Percentiles rank a stretch among this genome's conserved stretches.
These are phyloP conservation scores for Megaptera novaeangliae DNA, from an alignment of 2,113 vertebrate genomes.

Conservation along the genomic window DNA sequence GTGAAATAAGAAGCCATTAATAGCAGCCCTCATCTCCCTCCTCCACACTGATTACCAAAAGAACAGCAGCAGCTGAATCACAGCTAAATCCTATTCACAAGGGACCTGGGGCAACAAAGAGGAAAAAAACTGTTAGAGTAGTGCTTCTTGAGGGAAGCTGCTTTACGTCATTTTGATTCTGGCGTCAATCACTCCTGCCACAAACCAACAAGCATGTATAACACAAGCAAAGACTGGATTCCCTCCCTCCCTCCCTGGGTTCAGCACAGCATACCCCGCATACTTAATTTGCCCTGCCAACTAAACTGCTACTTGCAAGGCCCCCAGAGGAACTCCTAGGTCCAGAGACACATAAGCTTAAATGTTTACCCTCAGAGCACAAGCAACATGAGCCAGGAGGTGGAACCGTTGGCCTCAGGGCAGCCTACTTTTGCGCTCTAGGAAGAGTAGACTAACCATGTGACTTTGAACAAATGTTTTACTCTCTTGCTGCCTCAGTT, in stretches of 20 bases:
- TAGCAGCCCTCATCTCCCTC: slow-evolving; percentile 54
- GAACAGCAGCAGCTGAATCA: slow-evolving; percentile 65
- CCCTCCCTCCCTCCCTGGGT: neutral
- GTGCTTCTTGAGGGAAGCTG: slow-evolving; percentile 40
- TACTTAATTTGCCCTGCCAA: slow-evolving; percentile 43
- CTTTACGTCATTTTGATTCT: slow-evolving; percentile 56
- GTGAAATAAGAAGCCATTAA: slow-evolving; percentile 62
- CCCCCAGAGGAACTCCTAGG: slow-evolving; percentile 5
- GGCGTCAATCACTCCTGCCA: slow-evolving; percentile 38
- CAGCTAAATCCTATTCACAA: slow-evolving; percentile 59
- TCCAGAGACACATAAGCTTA: neutral
- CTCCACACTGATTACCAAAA: slow-evolving; percentile 66
- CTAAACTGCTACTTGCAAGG: slow-evolving; percentile 21
- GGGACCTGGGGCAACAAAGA: slow-evolving; percentile 48
- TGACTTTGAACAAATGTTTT: neutral
- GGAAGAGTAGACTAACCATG: neutral
- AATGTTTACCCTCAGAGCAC: neutral
- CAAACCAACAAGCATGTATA: slow-evolving; percentile 51
- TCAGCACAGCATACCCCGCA: slow-evolving; percentile 1
- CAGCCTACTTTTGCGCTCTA: neutral
- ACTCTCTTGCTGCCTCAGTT: neutral
- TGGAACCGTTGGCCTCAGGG: neutral
- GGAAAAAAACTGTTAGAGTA: slow-evolving; percentile 1
- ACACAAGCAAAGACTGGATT: slow-evolving; percentile 15
- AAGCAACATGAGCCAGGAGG: neutral